phyloP scores from a whole-genome alignment of 2,113 vertebrate genomes.

The Gila orcuttii region DNA sequence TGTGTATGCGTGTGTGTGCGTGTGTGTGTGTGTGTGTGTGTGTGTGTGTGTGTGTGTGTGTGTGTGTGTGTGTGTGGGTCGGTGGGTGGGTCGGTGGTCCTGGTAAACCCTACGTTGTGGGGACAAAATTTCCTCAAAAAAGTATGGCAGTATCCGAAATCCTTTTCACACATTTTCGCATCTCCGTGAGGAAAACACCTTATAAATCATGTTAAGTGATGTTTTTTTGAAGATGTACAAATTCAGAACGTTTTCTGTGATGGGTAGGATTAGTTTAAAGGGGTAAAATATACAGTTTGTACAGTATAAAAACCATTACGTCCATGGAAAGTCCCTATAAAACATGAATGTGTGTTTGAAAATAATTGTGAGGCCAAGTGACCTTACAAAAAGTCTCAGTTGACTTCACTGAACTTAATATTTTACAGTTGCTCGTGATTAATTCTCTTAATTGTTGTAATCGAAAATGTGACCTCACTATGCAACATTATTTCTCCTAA shows the following conservation, averaged over 20 bases:
- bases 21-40: neutral
- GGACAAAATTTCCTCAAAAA: too few species aligned
- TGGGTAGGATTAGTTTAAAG: too few species aligned
- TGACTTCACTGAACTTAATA: neutral
- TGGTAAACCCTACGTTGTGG: neutral
- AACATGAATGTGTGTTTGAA: neutral
- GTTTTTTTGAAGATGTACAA: too few species aligned
- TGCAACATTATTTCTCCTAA: neutral
- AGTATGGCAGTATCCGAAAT: too few species aligned
- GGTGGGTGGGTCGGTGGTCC: too few species aligned
- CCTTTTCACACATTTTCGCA: too few species aligned
- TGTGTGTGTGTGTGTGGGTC: neutral
- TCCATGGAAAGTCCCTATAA: too few species aligned
- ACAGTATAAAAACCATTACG: too few species aligned
- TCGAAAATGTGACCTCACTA: neutral
- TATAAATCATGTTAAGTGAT: too few species aligned
- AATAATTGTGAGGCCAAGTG: neutral
- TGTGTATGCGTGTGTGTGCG: neutral
- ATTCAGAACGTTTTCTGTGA: too few species aligned
- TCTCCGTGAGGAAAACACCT: too few species aligned
- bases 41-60: slow-evolving; percentile 21
- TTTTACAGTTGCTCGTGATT: neutral
- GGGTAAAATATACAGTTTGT: too few species aligned
- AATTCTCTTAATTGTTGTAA: neutral
- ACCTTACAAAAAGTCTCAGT: neutral